Percentiles rank a stretch among this genome's conserved stretches.
These are phyloP conservation scores for Tonatia bakeri DNA, from an alignment of 2,113 vertebrate genomes.

Conservation along the genomic window DNA sequence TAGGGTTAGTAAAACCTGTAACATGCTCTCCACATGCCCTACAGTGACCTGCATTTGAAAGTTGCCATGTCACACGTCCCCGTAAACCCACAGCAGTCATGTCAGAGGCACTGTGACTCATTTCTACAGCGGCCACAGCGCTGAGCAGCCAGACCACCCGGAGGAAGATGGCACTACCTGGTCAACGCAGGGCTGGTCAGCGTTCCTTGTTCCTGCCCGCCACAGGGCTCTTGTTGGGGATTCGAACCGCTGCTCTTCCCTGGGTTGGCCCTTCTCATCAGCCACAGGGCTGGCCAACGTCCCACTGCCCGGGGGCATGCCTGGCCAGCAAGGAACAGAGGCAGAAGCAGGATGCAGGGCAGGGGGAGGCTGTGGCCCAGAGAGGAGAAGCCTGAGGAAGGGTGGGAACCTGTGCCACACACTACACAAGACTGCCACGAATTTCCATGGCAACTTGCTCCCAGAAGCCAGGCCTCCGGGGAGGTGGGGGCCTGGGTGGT, in stretches of 20 bases:
- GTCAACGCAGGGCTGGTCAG: neutral
- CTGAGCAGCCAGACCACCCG: too few relatives aligned
- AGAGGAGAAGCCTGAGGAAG: neutral
- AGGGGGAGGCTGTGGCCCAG: neutral
- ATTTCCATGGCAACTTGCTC: neutral
- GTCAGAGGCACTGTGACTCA: fast-evolving
- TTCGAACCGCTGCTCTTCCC: conserved; percentile 43
- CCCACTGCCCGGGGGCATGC: neutral
- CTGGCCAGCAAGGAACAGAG: neutral
- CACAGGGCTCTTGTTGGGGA: conserved; percentile 21
- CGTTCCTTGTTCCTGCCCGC: neutral
- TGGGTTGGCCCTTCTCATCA: conserved; percentile 36
- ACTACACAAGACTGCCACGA: fast-evolving
- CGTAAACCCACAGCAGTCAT: neutral
- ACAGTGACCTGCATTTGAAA: neutral
- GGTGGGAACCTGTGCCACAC: too few relatives aligned
- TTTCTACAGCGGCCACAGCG: neutral
- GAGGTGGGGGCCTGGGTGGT: neutral
- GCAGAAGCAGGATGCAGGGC: neutral
- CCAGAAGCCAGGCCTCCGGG: neutral
- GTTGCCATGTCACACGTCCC: neutral
- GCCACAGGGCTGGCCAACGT: conserved; percentile 22
- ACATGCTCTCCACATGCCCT: fast-evolving
- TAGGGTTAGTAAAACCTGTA: neutral
- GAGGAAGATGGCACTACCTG: neutral